Evolutionary conservation across 2,113 vertebrate genomes (phyloP).

Genomic region (Pavo muticus): DNA sequence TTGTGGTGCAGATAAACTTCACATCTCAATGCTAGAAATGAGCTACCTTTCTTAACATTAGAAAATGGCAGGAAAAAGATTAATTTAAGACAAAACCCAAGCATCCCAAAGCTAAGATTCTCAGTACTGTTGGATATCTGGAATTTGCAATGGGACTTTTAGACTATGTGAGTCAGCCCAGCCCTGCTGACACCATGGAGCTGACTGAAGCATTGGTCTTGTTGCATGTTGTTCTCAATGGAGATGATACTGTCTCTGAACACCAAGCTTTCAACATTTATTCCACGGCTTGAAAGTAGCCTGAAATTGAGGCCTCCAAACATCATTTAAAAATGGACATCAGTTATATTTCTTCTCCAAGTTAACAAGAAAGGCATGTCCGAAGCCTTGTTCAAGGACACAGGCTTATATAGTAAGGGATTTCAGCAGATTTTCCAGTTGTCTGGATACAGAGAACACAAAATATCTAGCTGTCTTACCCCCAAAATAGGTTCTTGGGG

Average conservation of each 20-base stretch:
- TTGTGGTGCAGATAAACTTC: not conserved
- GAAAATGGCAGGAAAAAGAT: not conserved
- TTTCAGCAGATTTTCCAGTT: conserved; percentile 50
- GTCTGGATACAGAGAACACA: not conserved
- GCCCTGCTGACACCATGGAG: not conserved
- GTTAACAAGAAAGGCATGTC: conserved; percentile 37
- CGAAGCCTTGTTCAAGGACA: conserved; percentile 13
- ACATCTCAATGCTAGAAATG: not conserved
- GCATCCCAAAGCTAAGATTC: not conserved
- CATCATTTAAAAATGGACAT: not conserved
- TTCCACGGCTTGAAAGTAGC: not conserved
- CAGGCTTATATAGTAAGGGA: conserved; percentile 38
- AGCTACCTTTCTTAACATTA: not conserved
- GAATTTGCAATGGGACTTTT: not conserved
- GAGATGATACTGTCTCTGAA: not conserved
- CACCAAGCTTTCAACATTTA: not conserved
- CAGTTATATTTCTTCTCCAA: not conserved
- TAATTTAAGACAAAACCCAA: conserved; percentile 1
- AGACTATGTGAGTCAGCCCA: not conserved
- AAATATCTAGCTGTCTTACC: not conserved
- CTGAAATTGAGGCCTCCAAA: not conserved
- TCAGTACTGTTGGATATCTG: not conserved
- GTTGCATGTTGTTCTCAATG: not conserved
- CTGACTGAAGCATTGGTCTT: not conserved
- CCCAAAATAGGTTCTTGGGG: not conserved